These are phyloP conservation scores for Benthosema pterotum DNA, from an alignment of 2,797 vertebrate genomes.

Conservation along the genomic window DNA sequence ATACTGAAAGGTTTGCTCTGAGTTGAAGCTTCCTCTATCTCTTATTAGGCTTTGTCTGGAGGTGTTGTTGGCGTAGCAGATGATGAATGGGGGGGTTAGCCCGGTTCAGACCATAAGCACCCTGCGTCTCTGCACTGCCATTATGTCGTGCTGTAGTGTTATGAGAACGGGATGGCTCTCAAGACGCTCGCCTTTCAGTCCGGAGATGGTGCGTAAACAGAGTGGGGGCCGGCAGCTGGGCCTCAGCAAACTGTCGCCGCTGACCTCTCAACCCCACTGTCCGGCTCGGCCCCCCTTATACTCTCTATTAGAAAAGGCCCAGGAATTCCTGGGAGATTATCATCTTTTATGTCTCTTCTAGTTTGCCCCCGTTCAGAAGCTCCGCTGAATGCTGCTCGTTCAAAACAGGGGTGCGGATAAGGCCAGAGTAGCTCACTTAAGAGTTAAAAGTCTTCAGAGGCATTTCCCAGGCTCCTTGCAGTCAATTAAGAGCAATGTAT, in stretches of 20 bases:
- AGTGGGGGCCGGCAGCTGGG: constrained; percentile 77
- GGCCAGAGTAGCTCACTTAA: neutral
- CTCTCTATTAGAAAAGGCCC: constrained; percentile 68
- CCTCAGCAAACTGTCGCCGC: constrained; percentile 81
- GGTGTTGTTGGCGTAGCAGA: constrained; percentile 55
- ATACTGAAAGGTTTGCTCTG: constrained; percentile 52
- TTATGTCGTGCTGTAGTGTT: constrained; percentile 67
- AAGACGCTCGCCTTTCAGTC: constrained; percentile 76
- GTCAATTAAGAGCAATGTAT: constrained; percentile 5
- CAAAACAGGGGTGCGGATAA: neutral
- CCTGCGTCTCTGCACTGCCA: constrained; percentile 57
- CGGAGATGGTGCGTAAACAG: constrained; percentile 79
- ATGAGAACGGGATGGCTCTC: constrained; percentile 78
- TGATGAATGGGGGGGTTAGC: constrained; percentile 58
- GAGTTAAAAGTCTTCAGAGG: too few relatives aligned
- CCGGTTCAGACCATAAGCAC: constrained; percentile 51
- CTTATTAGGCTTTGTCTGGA: constrained; percentile 64
- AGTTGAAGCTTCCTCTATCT: constrained; percentile 62
- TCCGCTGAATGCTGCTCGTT: constrained; percentile 12
- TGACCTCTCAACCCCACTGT: constrained; percentile 83
- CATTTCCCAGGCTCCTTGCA: constrained; percentile 49
- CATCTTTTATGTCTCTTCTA: constrained; percentile 71
- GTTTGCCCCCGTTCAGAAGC: constrained; percentile 44
- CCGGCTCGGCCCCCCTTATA: constrained; percentile 62
- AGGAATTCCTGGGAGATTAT: constrained; percentile 80